Evolutionary conservation across 2,888 invertebrate genomes (phyloP), one percentile per base, ranked within the genome.

Genomic region (Salpingus planirostris): DNA sequence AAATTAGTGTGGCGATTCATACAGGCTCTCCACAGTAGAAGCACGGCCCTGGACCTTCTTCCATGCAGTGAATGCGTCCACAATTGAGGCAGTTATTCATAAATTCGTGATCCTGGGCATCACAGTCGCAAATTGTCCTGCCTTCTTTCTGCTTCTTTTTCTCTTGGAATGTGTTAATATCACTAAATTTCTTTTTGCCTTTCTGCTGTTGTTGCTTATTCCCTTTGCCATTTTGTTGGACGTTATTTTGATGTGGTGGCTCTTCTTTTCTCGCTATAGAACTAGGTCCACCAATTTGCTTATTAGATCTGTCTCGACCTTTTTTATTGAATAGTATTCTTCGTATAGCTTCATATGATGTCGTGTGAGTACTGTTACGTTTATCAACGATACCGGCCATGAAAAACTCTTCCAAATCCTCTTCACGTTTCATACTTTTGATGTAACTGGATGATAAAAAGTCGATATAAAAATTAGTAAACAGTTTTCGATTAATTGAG

Each of bases 11-110:
- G 6, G 6, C 6, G 21, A 21, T 21, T n/a, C n/a, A n/a, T n/a
- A n/a, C n/a, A n/a, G n/a, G n/a, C n/a, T n/a, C n/a, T 10, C 11
- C 6, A 67, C 98, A 98, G 58, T 82, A 92, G 24, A 95, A 73
- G 57, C 98, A 98, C 0, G 95, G 92, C 0, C 98, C 98, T 5
- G 93, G 85, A 1, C 97, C 96, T 68, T 98, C 98, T 65, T 95
- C 92, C 32, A 76, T 76, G 63, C 97, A 98, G 3, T 97, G 86
- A 39, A 99, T 85, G 33, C 95, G 75, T 0, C 98, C 98, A 65
- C 98, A 98, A 38, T 78, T 76, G 7, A 86, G 59, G 55, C 98
- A 98, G 64, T 99, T 98, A 59, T 89, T 91, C 34, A 99, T 72
- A 26, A 98, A 69, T 31, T 75, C 73, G 60, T 99, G 98, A 53